Evolutionary conservation across 1,140 invertebrate genomes (phyloP), one percentile per base, ranked within the genome.

Genomic region (Neotoxoptera formosana): DNA sequence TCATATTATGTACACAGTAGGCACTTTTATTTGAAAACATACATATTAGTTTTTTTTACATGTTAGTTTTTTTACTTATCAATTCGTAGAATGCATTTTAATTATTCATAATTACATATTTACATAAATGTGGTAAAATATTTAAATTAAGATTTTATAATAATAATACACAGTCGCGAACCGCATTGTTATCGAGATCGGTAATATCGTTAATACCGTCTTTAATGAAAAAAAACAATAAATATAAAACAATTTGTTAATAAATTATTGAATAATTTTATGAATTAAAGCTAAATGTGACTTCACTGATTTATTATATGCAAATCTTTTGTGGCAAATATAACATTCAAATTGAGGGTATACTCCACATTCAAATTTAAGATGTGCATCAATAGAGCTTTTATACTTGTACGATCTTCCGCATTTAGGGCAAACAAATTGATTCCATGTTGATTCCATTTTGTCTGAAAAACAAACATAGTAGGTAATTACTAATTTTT

Each of bases 341-440:
- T 94, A 94, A 94, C 92, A 94, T n/a, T 9, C 25, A 84, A 93
- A 94, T 76, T 93, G 84, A 23, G 90, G 93, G 17, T 94, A 91
- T n/a, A 94, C 93, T 9, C 93, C 93, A 91, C 94, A 94, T 67
- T 94, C 90, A 30, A 67, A 90, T 83, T 91, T 93, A 34, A 93
- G 34, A 88, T 94, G 93, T 81, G 88, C 45, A 17, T 21, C 4
- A 8, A 94, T 87, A 94, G 96, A 96, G 48, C 95, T 94, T 53
- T 95, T 95, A 34, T 95, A 94, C n/a, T 95, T 94, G 94, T 95
- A 95, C 45, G 94, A 94, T 89, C 95, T 95, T 48, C 95, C 95
- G 94, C 96, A 96, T 60, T 95, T 93, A 20, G 90, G 90, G 1
- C 90, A 91, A n/a, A 67, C 93, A 94, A 51, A 36, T 30, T 25